A percentile compares a stretch with the other conserved stretches of the same genome.
These are phyloP conservation scores for Tretioscincus oriximinensis DNA, from an alignment of 2,113 vertebrate species.

Conservation along the genomic window DNA sequence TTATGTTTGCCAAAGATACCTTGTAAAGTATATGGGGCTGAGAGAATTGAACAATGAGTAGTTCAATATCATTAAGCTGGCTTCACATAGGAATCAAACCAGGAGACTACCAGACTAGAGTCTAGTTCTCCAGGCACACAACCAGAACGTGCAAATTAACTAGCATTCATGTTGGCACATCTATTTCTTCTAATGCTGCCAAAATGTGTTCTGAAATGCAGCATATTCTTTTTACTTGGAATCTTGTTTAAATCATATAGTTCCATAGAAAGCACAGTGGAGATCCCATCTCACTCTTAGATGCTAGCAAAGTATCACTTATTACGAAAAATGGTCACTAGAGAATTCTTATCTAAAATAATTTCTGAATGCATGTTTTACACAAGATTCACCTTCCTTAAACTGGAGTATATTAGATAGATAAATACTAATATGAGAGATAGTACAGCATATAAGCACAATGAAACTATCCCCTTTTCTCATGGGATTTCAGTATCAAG, in stretches of 20 bases:
- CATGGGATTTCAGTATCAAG: conserved; percentile 12
- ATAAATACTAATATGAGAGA: neutral
- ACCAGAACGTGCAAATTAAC: too few relatives aligned
- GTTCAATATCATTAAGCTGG: too few relatives aligned
- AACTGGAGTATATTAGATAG: neutral
- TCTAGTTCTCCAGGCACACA: too few relatives aligned
- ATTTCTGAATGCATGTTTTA: neutral
- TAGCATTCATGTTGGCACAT: neutral
- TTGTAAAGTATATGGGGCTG: too few relatives aligned
- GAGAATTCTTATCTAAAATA: neutral
- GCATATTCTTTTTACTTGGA: neutral
- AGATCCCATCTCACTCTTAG: rapidly evolving
- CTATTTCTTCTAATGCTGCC: neutral
- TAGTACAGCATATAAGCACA: neutral
- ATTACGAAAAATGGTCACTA: neutral
- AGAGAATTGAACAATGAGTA: too few relatives aligned
- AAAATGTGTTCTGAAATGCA: neutral
- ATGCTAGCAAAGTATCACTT: neutral
- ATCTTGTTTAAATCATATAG: neutral
- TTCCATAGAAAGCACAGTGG: neutral
- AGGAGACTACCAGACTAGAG: too few relatives aligned
- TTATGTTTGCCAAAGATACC: too few relatives aligned
- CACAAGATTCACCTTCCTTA: neutral
- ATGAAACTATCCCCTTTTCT: neutral
- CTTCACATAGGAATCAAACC: too few relatives aligned